Evolutionary conservation across 2,113 vertebrate species (phyloP), one percentile per base, ranked within the genome.

Genomic region (Xenopus borealis): DNA sequence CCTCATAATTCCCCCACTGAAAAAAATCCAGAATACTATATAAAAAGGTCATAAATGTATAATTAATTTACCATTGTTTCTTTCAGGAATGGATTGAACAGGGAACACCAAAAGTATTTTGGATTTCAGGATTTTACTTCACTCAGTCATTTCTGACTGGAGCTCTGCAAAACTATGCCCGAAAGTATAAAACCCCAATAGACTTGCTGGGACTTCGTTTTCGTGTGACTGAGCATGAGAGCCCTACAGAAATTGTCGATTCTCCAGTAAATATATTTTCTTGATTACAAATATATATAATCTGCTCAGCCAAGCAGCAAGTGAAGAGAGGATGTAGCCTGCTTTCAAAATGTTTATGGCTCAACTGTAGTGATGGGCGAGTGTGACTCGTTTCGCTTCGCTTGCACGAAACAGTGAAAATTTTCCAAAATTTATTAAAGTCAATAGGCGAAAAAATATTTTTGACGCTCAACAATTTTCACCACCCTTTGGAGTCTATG

Each of bases 61-160:
- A 40, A 40, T 40, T 40, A 2, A 2, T 40, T 40, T 40, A 9
- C 33, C 8, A 9, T 40, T 40, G 33, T 40, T 9, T 40, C 8
- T 46, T 27, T 66, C 70, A 81, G 80, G 73, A 52, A 12, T 81
- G 80, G 80, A 78, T 78, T 50, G 20, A 71, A 55, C 44, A 61
- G 4, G 80, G 80, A 23, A 67, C 50, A 55, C 80, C 78, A 45
- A 65, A 64, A 7, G 75, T 78, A 6, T 81, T 80, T 66, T 81
- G 80, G 80, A 78, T 81, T 61, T 81, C 80, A 44, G 74, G 80
- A 10, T 79, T 81, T 63, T 81, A 47, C 52, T 81, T 81, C 18
- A 79, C 80, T 0, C 80, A 81, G n/a, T 68, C 65, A 27, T 80
- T 81, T 69, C 78, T 81, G 46, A 81, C 80, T 4, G 78, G 78